Conservation (phyloP, 2,113 vertebrate genomes). For the Pluvialis apricaria region DNA sequence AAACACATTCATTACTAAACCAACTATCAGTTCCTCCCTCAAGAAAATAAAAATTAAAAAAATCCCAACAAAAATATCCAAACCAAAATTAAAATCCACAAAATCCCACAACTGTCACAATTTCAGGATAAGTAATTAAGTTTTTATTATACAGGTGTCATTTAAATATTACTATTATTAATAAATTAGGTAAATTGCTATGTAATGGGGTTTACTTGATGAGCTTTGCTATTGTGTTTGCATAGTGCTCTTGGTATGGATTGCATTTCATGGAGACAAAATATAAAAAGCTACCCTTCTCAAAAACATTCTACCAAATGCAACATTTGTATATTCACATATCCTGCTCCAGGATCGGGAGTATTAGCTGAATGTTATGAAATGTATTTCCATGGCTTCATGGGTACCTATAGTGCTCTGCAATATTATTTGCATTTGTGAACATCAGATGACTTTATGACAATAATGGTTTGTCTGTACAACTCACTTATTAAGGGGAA, state of each 20-base stretch:
- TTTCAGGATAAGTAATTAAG: background rate
- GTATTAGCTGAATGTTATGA: background rate
- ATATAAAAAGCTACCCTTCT: background rate
- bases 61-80: rapidly evolving
- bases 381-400: background rate
- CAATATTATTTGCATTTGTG: background rate
- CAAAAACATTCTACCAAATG: background rate
- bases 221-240: background rate
- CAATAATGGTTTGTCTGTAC: background rate
- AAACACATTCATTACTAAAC: background rate
- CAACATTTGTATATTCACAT: background rate
- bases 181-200: background rate
- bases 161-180: background rate
- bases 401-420: background rate
- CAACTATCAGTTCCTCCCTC: background rate
- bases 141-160: background rate
- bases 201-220: background rate
- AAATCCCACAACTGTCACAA: background rate
- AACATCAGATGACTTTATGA: background rate
- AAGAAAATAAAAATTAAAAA: background rate
- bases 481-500: background rate
- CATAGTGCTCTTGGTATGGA: background rate
- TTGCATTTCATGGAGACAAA: background rate
- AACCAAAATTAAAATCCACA: background rate
- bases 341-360: background rate